phyloP scores from a whole-genome alignment of 2,797 vertebrate species.

The Graptemys geographica region DNA sequence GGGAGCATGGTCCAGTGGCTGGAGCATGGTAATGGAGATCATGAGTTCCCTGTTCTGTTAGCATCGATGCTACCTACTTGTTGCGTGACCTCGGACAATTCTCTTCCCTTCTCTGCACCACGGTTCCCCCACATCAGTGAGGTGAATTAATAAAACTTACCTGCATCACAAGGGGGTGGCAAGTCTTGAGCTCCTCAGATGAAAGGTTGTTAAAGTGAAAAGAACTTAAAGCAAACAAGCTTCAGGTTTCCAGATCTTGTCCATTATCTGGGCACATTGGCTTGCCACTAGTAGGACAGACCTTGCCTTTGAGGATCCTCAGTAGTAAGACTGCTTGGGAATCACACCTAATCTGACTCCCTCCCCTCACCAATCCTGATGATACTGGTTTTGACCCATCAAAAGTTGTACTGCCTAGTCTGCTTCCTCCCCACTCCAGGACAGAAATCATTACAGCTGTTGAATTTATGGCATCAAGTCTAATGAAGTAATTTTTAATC shows the following conservation, averaged over 20 bases:
- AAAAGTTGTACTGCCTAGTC: rapidly evolving
- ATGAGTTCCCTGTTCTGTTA: not conserved
- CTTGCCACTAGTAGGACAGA: not conserved
- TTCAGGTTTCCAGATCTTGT: not conserved
- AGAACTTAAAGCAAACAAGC: not conserved
- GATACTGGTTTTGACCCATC: rapidly evolving
- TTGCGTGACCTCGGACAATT: not conserved
- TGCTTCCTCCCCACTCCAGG: not conserved
- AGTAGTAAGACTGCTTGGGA: not conserved
- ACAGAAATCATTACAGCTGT: not conserved
- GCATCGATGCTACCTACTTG: not conserved
- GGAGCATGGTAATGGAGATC: not conserved
- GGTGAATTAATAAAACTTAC: not conserved
- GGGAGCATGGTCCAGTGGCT: not conserved
- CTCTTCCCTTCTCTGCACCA: not conserved
- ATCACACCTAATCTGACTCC: not conserved
- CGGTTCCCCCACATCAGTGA: rapidly evolving
- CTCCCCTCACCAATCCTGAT: rapidly evolving
- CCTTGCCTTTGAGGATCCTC: not conserved
- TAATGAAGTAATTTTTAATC: not conserved
- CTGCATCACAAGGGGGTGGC: not conserved
- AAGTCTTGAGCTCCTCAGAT: not conserved
- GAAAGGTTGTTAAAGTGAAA: not conserved
- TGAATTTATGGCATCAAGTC: not conserved
- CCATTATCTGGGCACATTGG: not conserved